Evolutionary conservation across 1,140 invertebrate species (phyloP).

Genomic region (Procambarus virginalis): DNA sequence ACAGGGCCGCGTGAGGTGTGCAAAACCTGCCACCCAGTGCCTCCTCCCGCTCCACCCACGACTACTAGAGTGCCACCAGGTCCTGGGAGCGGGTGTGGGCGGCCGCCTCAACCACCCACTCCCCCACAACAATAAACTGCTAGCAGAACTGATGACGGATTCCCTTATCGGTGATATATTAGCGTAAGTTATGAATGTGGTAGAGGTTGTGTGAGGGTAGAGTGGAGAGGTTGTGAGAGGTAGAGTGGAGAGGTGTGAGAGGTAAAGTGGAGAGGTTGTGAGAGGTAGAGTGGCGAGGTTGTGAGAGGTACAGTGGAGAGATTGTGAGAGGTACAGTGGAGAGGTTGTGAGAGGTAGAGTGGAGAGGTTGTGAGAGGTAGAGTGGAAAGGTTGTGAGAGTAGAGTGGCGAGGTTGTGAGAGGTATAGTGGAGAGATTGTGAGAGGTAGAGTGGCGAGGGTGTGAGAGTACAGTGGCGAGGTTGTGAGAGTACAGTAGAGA

Average conservation of each 20-base stretch:
- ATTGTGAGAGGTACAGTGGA: neutral
- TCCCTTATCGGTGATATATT: no score
- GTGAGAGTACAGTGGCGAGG: neutral
- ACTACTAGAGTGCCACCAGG: conserved; percentile 35
- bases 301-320: neutral
- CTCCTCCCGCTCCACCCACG: conserved; percentile 6
- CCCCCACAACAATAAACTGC: neutral
- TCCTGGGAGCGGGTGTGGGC: neutral
- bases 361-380: neutral
- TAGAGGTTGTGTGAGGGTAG: no score
- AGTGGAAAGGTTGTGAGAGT: no score
- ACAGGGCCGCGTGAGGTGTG: conserved; percentile 36
- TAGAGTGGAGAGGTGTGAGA: neutral
- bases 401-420: no score
- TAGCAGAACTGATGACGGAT: no score
- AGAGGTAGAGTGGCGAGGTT: neutral
- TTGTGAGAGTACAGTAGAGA: no score
- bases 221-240: no score
- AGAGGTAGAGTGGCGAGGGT: neutral
- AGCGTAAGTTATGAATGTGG: no score
- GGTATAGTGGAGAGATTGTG: neutral
- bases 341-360: neutral
- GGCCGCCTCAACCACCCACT: neutral
- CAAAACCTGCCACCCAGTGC: conserved; percentile 27
- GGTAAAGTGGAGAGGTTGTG: neutral